Base-by-base conservation (phyloP, 2,113 vertebrate genomes). In the Paramormyrops kingsleyae region DNA sequence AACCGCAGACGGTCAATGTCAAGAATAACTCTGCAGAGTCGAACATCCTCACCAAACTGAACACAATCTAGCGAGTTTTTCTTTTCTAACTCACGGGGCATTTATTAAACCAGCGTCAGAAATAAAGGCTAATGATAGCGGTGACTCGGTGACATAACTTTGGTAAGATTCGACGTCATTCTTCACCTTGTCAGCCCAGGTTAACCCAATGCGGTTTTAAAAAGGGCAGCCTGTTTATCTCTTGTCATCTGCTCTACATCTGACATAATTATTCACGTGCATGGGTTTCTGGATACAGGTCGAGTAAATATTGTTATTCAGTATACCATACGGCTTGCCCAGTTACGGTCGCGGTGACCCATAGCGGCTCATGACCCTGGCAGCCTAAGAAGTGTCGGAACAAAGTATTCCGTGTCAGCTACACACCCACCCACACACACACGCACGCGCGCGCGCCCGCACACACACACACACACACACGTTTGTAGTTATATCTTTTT, bases 21-120 rank as follows among this genome's bases (percentile, higher is more conserved):
- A 56, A 92, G 92, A 94, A 91, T 90, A 91, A 92, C 74, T 47
- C 35, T 10, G 27, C 56, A 42, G 74, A 27, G 4, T 52, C 24
- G 62, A 80, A 59, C 46, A 83, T 50, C 35, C 27, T 52, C 47
- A 52, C 4, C 53, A 89, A 44, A 80, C 62, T 56, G 44, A 12
- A 80, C 46, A 53, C 4, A n/a, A 15, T 39, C 0, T 12, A 21
- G 12, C 52, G 6, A 17, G 35, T 44, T 39, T 17, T 62, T 62
- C 50, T 53, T 13, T n/a, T 5, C 49, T 35, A 31, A 9, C n/a
- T 5, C 5, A 15, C 5, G 12, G n/a, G 21, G 9, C 83, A 85
- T 80, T 80, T 80, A 42, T 6, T 19, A 80, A 35, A 17, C 35
- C 35, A 39, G 15, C 4, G 15, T 42, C 4, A 42, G 13, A 42